Evolutionary conservation across 53 echinoderm and acorn worm species (phyloP), one percentile per base, ranked within the genome.

Genomic region (Echinarachnius parma): DNA sequence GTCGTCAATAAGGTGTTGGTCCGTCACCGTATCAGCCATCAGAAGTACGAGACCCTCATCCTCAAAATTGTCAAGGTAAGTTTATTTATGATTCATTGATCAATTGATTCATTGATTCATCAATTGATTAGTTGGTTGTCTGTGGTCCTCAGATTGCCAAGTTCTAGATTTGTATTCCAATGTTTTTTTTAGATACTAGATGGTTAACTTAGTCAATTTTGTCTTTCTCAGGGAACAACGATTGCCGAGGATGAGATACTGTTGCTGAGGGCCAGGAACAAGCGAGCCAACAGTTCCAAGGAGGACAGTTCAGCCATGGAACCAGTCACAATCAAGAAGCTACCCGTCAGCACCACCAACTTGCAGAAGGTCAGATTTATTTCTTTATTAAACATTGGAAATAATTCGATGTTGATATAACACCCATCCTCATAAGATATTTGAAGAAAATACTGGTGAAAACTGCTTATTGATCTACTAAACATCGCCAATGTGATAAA

Each of bases 1-100:
- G 90, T 95, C 90, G 95, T 95, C 13, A 84, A 90, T 59, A 95
- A 95, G 76, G 95, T 95, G 35, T 60, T 95, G 57, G 78, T 68
- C 44, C 87, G 84, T 46, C 95, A 95, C 26, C 60, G 90, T 29
- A 90, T 95, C 59, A 74, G 37, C 36, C 95, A 95, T 52, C 95
- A 95, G 79, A 95, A 87, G 50, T 95, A 95, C 78, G 95, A 95
- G 62, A 95, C 86, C 39, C 82, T 90, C 31, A 78, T 95, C 32
- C 71, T 90, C 28, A 91, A 89, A 68, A 95, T 90, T 29, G 78
- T 90, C 47, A 91, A 95, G 95, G 95, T 95, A 56, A 33, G 36
- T 3, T 9, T n/a, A n/a, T n/a, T n/a, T n/a, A n/a, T 57, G 28
- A 39, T 39, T 39, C 13, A 39, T 39, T 39, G 13, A 39, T 39